These are phyloP conservation scores for Melanchra persicariae DNA, from an alignment of 2,888 invertebrate genomes.

Conservation along the genomic window DNA sequence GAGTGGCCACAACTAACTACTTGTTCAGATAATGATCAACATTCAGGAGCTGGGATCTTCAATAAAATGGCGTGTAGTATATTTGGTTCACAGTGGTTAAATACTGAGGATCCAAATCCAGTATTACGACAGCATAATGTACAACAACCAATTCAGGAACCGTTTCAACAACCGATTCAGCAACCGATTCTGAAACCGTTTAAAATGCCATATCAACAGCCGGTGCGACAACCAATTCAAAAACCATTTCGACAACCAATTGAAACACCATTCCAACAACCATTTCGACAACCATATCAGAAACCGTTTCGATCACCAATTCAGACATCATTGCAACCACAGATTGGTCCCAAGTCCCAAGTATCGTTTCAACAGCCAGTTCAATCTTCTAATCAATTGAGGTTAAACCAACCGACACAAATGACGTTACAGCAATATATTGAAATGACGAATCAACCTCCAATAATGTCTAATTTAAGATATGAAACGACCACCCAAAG, in stretches of 20 bases:
- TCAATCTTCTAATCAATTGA: conserved; percentile 2
- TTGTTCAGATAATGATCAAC: background rate
- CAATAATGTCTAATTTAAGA: background rate
- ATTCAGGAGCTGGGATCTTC: background rate
- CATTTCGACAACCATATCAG: background rate
- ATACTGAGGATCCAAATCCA: background rate
- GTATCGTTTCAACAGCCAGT: background rate
- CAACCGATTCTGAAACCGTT: background rate
- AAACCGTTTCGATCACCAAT: background rate
- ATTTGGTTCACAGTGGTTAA: background rate
- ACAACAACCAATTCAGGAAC: background rate
- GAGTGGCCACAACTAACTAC: conserved; percentile 12
- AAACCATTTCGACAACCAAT: background rate
- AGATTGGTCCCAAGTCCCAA: background rate
- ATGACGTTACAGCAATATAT: background rate
- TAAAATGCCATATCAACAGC: background rate
- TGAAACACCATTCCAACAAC: background rate
- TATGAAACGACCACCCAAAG: background rate
- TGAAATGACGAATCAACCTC: background rate
- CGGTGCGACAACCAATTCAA: background rate
- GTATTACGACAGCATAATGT: conserved; percentile 15
- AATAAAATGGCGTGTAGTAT: background rate
- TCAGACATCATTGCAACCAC: background rate
- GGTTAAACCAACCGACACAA: background rate
- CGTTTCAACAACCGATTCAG: background rate